Evolutionary conservation across 2,113 vertebrate genomes (phyloP).

Genomic region (Nematolebias whitei): DNA sequence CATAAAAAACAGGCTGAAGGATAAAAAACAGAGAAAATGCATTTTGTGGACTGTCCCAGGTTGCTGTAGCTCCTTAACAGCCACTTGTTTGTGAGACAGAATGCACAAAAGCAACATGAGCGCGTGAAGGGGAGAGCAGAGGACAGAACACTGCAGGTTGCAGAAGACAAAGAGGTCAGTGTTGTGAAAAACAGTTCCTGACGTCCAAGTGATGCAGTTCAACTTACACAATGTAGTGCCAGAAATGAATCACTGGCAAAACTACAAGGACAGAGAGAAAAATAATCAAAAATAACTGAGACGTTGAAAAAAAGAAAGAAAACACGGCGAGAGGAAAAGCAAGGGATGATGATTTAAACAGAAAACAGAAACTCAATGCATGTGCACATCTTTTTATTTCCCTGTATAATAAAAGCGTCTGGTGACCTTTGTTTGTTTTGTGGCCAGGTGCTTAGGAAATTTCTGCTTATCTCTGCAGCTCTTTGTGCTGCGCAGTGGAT

Average conservation of each 20-base stretch:
- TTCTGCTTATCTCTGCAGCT: slow-evolving; percentile 61
- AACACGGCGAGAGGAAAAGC: neutral
- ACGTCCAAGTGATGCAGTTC: slow-evolving; percentile 76
- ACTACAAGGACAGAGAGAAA: slow-evolving; percentile 3
- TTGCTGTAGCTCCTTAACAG: slow-evolving; percentile 45
- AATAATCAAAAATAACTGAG: slow-evolving; percentile 3
- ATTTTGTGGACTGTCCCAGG: slow-evolving; percentile 33
- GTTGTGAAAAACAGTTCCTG: slow-evolving; percentile 69
- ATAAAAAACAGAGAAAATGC: slow-evolving; percentile 29
- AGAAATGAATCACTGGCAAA: slow-evolving; percentile 26
- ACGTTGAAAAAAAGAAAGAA: slow-evolving; percentile 7
- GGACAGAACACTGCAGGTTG: slow-evolving; percentile 61
- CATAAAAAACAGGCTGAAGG: slow-evolving; percentile 28
- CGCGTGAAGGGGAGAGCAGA: slow-evolving; percentile 30
- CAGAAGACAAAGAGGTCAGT: slow-evolving; percentile 74
- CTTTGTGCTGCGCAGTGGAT: slow-evolving; percentile 40
- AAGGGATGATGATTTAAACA: slow-evolving; percentile 6
- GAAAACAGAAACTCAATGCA: slow-evolving; percentile 16
- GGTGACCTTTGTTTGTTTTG: slow-evolving; percentile 37
- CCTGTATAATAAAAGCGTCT: slow-evolving; percentile 26
- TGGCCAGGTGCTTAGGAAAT: slow-evolving; percentile 16
- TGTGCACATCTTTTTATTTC: slow-evolving; percentile 31
- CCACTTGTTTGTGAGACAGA: slow-evolving; percentile 34
- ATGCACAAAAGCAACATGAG: slow-evolving; percentile 26
- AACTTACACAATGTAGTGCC: slow-evolving; percentile 42